Evolutionary conservation across 2,888 invertebrate genomes (phyloP).

Genomic region (Dolichomitus sp.): DNA sequence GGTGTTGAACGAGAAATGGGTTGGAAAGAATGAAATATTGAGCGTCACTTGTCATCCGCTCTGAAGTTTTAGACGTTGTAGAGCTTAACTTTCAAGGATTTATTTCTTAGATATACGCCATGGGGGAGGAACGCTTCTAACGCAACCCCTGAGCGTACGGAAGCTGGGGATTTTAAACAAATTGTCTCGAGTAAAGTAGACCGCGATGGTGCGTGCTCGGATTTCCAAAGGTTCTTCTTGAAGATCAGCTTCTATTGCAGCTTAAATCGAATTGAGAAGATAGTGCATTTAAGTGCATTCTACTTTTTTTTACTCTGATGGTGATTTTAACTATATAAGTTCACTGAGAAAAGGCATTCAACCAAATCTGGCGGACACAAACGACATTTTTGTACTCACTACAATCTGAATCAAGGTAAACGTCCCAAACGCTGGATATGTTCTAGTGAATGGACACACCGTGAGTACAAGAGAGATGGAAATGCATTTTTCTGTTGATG

Average conservation of each 20-base stretch:
- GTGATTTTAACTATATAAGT: not conserved
- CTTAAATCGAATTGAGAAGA: slow-evolving; percentile 9
- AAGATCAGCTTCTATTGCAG: not conserved
- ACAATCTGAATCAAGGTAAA: too few relatives aligned
- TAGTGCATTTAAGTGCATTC: not conserved
- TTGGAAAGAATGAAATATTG: slow-evolving; percentile 1
- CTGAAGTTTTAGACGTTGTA: slow-evolving; percentile 2
- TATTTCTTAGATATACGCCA: not conserved
- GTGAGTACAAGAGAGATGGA: too few relatives aligned
- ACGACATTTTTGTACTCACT: too few relatives aligned
- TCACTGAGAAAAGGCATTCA: too few relatives aligned
- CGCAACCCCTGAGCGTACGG: slow-evolving; percentile 1
- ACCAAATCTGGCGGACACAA: too few relatives aligned
- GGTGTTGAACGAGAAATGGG: not conserved
- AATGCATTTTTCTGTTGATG: too few relatives aligned
- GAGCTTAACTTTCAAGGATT: slow-evolving; percentile 3
- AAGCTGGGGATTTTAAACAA: slow-evolving; percentile 42
- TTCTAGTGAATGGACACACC: too few relatives aligned
- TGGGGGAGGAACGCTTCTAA: not conserved
- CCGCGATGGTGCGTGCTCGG: slow-evolving; percentile 41
- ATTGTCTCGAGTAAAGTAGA: slow-evolving; percentile 39
- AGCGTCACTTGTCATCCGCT: not conserved
- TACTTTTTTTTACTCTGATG: not conserved
- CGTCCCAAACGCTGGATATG: too few relatives aligned
- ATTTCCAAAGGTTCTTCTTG: slow-evolving; percentile 24